A percentile compares a stretch with the other conserved stretches of the same genome.
Conservation (phyloP, 2,888 invertebrate genomes). For the Trachelus troglodyta region DNA sequence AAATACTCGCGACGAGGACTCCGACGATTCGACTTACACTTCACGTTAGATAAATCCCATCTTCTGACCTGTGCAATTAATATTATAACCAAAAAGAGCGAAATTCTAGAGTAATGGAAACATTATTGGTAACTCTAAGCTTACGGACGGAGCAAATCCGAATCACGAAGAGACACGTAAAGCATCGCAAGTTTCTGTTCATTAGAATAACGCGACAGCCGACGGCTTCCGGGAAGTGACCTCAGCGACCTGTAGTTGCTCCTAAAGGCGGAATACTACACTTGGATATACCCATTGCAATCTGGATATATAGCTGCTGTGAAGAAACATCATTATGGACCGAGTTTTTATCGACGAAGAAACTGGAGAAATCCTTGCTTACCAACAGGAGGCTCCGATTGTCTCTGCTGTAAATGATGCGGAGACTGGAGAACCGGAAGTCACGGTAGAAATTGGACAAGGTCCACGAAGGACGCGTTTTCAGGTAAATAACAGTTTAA, state of each 20-base stretch:
- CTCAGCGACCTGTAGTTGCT: constrained; percentile 25
- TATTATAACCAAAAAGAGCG: not conserved
- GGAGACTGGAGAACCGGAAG: constrained; percentile 59
- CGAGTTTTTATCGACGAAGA: constrained; percentile 52
- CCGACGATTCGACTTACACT: constrained; percentile 3
- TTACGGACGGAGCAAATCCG: constrained; percentile 19
- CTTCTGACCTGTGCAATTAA: not conserved
- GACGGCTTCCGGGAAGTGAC: constrained; percentile 56
- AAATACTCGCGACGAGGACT: constrained; percentile 10
- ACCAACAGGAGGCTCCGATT: constrained; percentile 7
- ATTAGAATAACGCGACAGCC: constrained; percentile 20
- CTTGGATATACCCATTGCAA: not conserved
- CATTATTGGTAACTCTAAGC: not conserved
- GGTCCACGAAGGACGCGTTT: constrained; percentile 47
- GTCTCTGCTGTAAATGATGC: constrained; percentile 43
- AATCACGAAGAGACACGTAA: constrained; percentile 25
- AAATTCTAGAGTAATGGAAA: not conserved
- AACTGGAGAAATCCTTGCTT: constrained; percentile 50
- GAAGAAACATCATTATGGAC: constrained; percentile 31
- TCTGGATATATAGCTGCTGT: not conserved
- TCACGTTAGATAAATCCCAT: not conserved
- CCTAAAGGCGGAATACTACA: not conserved
- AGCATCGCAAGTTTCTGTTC: constrained; percentile 5
- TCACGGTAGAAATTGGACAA: constrained; percentile 16
- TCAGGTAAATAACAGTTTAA: constrained; percentile 43